Percentiles rank a stretch among this genome's conserved stretches.
phyloP scores from a whole-genome alignment of 2,888 invertebrate species.

The Cyrtodaria siliqua region DNA sequence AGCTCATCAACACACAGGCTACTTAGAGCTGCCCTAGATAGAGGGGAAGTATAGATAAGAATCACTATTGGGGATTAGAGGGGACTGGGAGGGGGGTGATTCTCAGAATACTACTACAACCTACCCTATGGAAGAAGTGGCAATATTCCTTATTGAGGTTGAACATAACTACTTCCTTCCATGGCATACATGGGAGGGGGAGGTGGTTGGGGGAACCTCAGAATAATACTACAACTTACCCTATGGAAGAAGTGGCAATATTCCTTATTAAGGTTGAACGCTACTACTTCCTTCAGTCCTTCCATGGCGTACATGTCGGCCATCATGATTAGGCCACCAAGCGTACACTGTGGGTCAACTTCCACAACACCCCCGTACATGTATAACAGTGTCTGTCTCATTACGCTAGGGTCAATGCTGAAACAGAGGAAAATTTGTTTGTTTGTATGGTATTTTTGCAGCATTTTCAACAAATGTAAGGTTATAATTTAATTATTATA shows the following conservation, averaged over 20 bases:
- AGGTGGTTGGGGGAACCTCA: too few species aligned
- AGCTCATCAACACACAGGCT: too few species aligned
- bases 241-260: constrained; percentile 98
- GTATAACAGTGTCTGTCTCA: constrained; percentile 96
- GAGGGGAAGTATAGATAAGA: too few species aligned
- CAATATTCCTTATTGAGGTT: constrained; percentile 95
- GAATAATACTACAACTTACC: constrained; percentile 86
- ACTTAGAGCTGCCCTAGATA: too few species aligned
- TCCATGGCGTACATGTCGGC: constrained; percentile 96
- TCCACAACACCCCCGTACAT: constrained; percentile 97
- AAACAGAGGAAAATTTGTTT: too few species aligned
- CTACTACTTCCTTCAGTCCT: constrained; percentile 96
- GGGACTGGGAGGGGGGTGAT: too few species aligned
- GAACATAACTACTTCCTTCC: constrained; percentile 95
- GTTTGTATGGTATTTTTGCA: too few species aligned
- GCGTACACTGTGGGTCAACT: constrained; percentile 94
- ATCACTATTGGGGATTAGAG: too few species aligned
- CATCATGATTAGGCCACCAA: constrained; percentile 94
- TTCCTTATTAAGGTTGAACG: constrained; percentile 94
- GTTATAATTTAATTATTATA: too few species aligned
- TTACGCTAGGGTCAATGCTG: constrained; percentile 85
- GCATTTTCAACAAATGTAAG: too few species aligned
- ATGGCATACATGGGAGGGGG: constrained; percentile 92
- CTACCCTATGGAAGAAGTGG: constrained; percentile 96
- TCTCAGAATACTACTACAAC: too few species aligned